Conservation (phyloP, 2,113 vertebrate species). For the Anguilla rostrata region DNA sequence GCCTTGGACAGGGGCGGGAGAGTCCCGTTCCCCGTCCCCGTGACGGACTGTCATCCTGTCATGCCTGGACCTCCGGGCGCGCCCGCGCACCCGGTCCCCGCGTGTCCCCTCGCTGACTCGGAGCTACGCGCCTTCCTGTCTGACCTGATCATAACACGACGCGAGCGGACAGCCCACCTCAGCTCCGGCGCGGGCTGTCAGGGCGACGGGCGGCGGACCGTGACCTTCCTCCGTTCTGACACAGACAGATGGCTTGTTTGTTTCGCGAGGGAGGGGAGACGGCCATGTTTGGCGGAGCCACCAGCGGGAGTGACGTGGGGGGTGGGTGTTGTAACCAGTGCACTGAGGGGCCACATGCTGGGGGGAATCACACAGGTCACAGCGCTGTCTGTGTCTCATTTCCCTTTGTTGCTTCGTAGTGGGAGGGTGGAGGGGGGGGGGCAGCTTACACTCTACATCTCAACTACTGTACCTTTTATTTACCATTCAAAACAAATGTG, state of each 20-base stretch:
- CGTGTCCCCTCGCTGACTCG: constrained; percentile 64
- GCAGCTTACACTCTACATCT: neutral
- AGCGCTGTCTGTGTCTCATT: neutral
- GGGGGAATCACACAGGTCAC: neutral
- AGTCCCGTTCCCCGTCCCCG: constrained; percentile 56
- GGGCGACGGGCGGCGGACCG: constrained; percentile 49
- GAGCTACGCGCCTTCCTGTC: constrained; percentile 70
- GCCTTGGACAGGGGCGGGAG: constrained; percentile 59
- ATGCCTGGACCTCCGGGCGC: constrained; percentile 73
- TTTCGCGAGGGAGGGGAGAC: constrained; percentile 13
- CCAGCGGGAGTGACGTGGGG: neutral
- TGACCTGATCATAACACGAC: constrained; percentile 73
- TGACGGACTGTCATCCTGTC: constrained; percentile 84
- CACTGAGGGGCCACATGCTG: neutral
- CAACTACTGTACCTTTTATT: neutral
- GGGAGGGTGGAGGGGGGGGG: neutral
- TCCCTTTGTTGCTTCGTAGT: neutral
- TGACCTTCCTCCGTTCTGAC: constrained; percentile 64
- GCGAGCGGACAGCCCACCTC: constrained; percentile 72
- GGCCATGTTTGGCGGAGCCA: constrained; percentile 10
- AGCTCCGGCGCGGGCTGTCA: constrained; percentile 66
- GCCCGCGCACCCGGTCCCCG: constrained; percentile 55
- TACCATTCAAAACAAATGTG: neutral
- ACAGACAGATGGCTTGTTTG: constrained; percentile 8
- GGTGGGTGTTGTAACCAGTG: neutral